Percentiles rank a stretch among this genome's conserved stretches.
phyloP scores from a whole-genome alignment of 2,113 vertebrate species.

The Muscicapa adusta region DNA sequence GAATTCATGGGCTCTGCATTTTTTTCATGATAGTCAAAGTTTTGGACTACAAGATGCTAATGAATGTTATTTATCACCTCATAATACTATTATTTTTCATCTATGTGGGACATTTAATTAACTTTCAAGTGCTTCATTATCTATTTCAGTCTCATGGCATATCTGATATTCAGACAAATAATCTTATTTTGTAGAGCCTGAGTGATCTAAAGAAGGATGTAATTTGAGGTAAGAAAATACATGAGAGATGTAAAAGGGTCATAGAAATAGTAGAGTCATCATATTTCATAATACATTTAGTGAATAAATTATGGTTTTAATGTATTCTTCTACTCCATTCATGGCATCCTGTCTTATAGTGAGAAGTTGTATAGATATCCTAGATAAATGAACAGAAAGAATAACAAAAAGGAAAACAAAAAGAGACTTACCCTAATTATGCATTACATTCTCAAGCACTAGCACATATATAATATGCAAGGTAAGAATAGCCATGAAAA shows the following conservation, averaged over 20 bases:
- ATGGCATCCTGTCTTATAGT: not conserved
- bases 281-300: not conserved
- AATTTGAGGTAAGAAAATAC: not conserved
- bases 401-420: not conserved
- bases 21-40: not conserved
- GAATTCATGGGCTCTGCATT: not conserved
- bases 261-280: not conserved
- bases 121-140: not conserved
- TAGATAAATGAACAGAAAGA: not conserved
- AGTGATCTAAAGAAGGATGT: not conserved
- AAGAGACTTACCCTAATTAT: not conserved
- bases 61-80: not conserved
- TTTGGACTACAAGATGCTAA: not conserved
- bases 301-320: not conserved
- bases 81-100: not conserved
- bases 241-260: not conserved
- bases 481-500: not conserved
- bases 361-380: not conserved
- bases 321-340: not conserved
- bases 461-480: not conserved
- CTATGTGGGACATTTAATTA: not conserved
- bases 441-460: not conserved
- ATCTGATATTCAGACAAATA: not conserved
- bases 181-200: not conserved
- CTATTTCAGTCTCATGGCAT: not conserved